Conservation (phyloP, 2,888 invertebrate species). For the Drosophila sordidula region DNA sequence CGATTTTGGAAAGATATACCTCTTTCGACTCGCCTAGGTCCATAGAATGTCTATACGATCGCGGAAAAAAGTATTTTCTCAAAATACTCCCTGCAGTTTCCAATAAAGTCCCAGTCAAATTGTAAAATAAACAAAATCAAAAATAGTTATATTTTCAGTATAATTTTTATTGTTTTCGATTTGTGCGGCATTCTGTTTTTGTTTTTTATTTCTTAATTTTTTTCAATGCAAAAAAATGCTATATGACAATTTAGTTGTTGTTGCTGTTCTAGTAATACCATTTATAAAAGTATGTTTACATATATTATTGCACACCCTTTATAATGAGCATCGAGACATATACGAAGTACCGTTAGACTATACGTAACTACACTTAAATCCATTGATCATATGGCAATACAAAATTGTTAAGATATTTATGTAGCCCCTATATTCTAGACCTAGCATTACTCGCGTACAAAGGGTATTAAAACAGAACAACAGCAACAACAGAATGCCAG, state of each 20-base stretch:
- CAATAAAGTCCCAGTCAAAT: no score
- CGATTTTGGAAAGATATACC: no score
- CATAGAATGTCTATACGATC: no score
- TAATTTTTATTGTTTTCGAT: slow-evolving; percentile 28
- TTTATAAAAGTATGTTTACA: not conserved
- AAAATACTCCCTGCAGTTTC: no score
- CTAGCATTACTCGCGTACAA: slow-evolving; percentile 4
- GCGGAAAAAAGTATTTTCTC: no score
- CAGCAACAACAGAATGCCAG: slow-evolving; percentile 26
- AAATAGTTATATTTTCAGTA: slow-evolving; percentile 2
- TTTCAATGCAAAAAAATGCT: slow-evolving; percentile 44
- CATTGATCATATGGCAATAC: slow-evolving; percentile 51
- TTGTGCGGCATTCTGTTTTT: slow-evolving; percentile 31
- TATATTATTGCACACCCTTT: slow-evolving; percentile 33
- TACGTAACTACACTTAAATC: slow-evolving; percentile 28
- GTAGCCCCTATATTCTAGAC: slow-evolving; percentile 24
- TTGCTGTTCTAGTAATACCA: slow-evolving; percentile 14
- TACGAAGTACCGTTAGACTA: slow-evolving; percentile 31
- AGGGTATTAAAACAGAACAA: slow-evolving; percentile 3
- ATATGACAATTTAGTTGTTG: slow-evolving; percentile 25
- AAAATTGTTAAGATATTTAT: slow-evolving; percentile 4
- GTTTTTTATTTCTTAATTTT: not conserved
- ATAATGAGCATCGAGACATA: slow-evolving; percentile 27
- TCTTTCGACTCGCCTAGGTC: no score
- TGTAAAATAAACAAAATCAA: not conserved